phyloP scores from a whole-genome alignment of 2,888 invertebrate species.

The Papilio elwesi region DNA sequence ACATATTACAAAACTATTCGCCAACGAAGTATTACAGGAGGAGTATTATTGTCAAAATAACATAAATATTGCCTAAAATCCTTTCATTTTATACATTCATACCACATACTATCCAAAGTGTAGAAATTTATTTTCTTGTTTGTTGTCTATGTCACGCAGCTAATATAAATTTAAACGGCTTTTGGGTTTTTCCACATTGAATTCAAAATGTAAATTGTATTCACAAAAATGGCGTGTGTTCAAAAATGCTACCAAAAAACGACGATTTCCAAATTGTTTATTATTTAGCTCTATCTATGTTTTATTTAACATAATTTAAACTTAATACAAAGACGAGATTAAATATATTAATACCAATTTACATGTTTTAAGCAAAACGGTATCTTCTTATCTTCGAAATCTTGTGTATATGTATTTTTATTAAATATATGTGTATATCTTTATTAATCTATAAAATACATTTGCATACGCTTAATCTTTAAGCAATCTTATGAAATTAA shows the following conservation, averaged over 20 bases:
- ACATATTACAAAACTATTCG: too few species aligned
- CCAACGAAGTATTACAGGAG: too few species aligned
- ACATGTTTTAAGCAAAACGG: slow-evolving; percentile 1
- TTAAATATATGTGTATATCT: background rate
- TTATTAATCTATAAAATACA: slow-evolving; percentile 20
- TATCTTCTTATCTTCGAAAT: slow-evolving; percentile 7
- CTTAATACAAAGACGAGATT: slow-evolving; percentile 9
- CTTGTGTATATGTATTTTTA: background rate
- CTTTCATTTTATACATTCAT: background rate
- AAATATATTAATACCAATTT: slow-evolving; percentile 5
- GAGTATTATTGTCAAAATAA: too few species aligned
- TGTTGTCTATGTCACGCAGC: background rate
- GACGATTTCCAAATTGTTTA: slow-evolving; percentile 2
- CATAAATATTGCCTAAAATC: background rate
- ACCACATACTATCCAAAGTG: background rate
- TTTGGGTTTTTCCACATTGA: slow-evolving; percentile 7
- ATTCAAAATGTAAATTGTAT: slow-evolving; percentile 15
- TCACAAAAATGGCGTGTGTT: slow-evolving; percentile 4
- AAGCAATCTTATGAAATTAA: slow-evolving; percentile 1
- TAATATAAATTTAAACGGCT: slow-evolving; percentile 1
- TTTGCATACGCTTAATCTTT: slow-evolving; percentile 8
- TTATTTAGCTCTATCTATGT: slow-evolving; percentile 11
- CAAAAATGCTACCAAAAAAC: slow-evolving; percentile 13
- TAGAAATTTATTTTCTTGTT: slow-evolving; percentile 1
- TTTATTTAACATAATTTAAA: slow-evolving; percentile 13